Conservation (phyloP, 2,797 vertebrate genomes). For the Synanceia verrucosa region DNA sequence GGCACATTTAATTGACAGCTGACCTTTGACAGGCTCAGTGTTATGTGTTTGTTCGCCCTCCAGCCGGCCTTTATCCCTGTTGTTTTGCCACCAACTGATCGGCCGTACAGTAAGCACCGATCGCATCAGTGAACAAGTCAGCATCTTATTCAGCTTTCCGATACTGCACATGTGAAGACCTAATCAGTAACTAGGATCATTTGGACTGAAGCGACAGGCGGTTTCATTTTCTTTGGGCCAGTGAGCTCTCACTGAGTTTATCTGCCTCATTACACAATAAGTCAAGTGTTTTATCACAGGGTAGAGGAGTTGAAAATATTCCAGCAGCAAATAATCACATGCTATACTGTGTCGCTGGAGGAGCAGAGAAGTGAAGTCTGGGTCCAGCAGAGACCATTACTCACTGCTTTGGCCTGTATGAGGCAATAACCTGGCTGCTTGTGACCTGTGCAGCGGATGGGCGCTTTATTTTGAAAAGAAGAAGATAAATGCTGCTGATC, state of each 20-base stretch:
- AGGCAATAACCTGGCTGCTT: neutral
- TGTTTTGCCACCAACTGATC: conserved; percentile 9
- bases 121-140: conserved; percentile 8
- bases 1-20: neutral
- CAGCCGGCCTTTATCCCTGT: neutral
- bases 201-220: neutral
- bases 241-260: conserved; percentile 30
- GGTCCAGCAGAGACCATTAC: neutral
- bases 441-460: neutral
- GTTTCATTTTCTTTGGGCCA: conserved; percentile 34
- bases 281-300: conserved; percentile 7
- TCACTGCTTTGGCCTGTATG: neutral
- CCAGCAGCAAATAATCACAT: neutral
- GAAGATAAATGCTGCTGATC: conserved; percentile 5
- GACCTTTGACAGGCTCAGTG: conserved; percentile 17
- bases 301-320: neutral
- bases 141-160: neutral
- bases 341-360: neutral
- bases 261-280: conserved; percentile 34
- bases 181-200: conserved; percentile 7
- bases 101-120: neutral
- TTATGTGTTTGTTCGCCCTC: neutral
- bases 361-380: neutral
- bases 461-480: neutral
- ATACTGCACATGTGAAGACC: neutral